Evolutionary conservation across 2,888 invertebrate species (phyloP), one percentile per base, ranked within the genome.

Genomic region (Eucera pruinosa): DNA sequence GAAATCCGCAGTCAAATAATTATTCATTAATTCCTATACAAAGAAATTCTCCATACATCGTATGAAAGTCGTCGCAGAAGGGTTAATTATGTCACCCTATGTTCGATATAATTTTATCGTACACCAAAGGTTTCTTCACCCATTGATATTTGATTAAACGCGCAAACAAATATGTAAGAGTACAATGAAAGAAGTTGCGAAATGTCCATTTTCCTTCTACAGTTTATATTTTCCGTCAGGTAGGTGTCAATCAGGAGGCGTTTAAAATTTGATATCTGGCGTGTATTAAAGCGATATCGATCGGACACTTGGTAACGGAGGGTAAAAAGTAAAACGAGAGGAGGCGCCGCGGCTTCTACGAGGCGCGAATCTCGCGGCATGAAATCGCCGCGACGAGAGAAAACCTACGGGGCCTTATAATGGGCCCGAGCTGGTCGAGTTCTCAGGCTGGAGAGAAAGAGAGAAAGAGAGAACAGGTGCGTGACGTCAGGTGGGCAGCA

Each of bases 401-500:
- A 85, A 87, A 88, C 83, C 87, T 86, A 82, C 83, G 88, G 71
- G 67, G 86, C 83, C 81, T 89, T 87, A 86, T 88, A 89, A 89
- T 89, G 87, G 88, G 81, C 84, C 84, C 82, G 65, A 61, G 82
- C 84, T 84, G 84, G 82, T 84, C 84, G 84, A 81, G 78, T 89
- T 90, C 89, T 87, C 89, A 85, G 85, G 11, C 45, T 58, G 54
- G 30, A 43, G 78, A 76, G 67, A 73, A 62, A 81, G 87, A 84
- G 86, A 86, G 74, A 81, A 72, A 85, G 88, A 85, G 86, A 87
- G 89, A 90, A 91, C 91, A 91, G 91, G 91, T 91, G 91, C 89
- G 88, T 91, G 90, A 91, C 91, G 91, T 91, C 91, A 90, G 91
- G 91, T 91, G 91, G 91, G 89, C 89, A 89, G 90, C 86, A 83